Evolutionary conservation across 1,140 invertebrate genomes (phyloP).

Genomic region (Cylas formicarius): DNA sequence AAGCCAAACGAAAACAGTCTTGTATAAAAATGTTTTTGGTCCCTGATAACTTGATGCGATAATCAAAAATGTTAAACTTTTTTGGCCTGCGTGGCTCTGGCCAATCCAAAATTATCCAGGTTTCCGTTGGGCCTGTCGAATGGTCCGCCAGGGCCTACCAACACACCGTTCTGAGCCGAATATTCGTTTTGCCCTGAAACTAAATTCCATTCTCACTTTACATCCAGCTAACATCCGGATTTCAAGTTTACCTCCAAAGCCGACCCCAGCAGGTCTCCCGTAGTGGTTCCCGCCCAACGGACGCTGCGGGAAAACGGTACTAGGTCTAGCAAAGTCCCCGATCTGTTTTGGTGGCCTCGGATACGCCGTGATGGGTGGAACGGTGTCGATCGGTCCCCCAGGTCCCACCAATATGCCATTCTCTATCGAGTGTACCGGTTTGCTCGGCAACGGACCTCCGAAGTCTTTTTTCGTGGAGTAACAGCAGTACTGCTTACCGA

Average conservation of each 20-base stretch:
- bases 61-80: too few species aligned
- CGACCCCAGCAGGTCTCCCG: neutral
- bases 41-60: too few species aligned
- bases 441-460: constrained; percentile 31
- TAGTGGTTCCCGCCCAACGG: neutral
- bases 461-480: constrained; percentile 38
- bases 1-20: too few species aligned
- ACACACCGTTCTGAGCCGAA: constrained; percentile 28
- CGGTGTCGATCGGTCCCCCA: constrained; percentile 20
- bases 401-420: constrained; percentile 51
- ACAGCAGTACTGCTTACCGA: constrained; percentile 50
- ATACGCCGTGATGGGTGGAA: constrained; percentile 10
- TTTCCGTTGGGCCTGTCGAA: constrained; percentile 19
- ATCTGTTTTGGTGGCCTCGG: constrained; percentile 13
- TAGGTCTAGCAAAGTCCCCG: constrained; percentile 24
- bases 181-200: constrained; percentile 19
- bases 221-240: constrained; percentile 29
- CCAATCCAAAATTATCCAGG: constrained; percentile 13
- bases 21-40: too few species aligned
- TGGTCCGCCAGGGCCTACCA: constrained; percentile 36
- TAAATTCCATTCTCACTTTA: too few species aligned
- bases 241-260: constrained; percentile 14
- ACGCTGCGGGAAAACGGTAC: constrained; percentile 2
- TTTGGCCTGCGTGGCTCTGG: neutral
- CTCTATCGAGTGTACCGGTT: constrained; percentile 34